Base-by-base conservation (phyloP, 2,797 vertebrate genomes). In the Esox masquinongy region DNA sequence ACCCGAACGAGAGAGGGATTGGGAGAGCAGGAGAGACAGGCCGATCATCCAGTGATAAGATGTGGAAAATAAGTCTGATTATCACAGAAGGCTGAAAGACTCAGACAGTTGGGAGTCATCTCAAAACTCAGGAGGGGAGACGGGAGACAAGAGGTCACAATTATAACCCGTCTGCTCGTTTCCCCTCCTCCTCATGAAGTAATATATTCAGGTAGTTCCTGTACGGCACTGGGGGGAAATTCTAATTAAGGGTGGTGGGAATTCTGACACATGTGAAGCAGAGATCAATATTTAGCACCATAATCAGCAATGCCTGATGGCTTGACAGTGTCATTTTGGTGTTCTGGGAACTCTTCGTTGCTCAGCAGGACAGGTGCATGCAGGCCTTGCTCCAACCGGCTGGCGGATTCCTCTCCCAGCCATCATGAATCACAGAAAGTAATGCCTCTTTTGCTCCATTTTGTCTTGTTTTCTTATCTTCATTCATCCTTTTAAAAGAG, bases 211-310 rank as follows among this genome's bases (percentile, higher is more conserved):
- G 95, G 95, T 96, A 96, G 95, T 95, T 96, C 95, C 93, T 94
- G 93, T 94, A 92, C 87, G 93, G 94, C 95, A 92, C 93, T 93
- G 94, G 95, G 95, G 95, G 95, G 90, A 97, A 96, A 96, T 97
- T 97, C 96, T 97, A 98, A 99, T 99, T 98, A 98, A 97, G 95
- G 95, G 94, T 94, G 96, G 94, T 93, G 96, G 95, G 95, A 96
- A 97, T 97, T 98, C 96, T 99, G 98, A 99, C 97, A 98, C 95
- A 88, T 95, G 95, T 95, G 98, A 97, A 95, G 95, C 93, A 93
- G 94, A 94, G 96, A 99, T 99, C 98, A 99, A 99, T 99, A 98
- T 98, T 98, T 97, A 98, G 96, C 95, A 93, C 95, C 88, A 92
- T 97, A 97, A 98, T 98, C 97, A 96, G 97, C 96, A 95, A 95